phyloP scores from a whole-genome alignment of 2,797 vertebrate species.

The Phyllotis vaccarum region DNA sequence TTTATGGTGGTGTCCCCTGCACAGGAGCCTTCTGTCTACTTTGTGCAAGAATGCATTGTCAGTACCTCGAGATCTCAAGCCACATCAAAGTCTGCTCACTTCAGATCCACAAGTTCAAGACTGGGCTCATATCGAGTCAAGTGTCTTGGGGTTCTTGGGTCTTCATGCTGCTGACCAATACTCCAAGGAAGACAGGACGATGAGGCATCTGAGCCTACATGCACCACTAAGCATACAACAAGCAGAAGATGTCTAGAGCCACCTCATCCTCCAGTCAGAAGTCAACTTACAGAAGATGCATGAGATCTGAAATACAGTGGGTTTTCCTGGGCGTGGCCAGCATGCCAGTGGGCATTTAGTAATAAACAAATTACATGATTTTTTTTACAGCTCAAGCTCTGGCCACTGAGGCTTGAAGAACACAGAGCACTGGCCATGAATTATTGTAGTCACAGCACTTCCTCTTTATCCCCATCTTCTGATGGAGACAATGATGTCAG shows the following conservation, averaged over 20 bases:
- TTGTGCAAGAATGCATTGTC: not conserved
- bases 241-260: not conserved
- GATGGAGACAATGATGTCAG: not conserved
- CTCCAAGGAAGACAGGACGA: too few relatives aligned
- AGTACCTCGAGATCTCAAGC: not conserved
- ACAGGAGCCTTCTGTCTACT: not conserved
- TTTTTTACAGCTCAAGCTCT: not conserved
- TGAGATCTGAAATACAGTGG: not conserved
- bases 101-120: not conserved
- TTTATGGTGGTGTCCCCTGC: not conserved
- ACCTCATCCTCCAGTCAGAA: not conserved
- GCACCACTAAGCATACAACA: not conserved
- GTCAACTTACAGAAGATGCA: not conserved
- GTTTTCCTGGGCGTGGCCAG: not conserved
- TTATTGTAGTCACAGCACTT: not conserved
- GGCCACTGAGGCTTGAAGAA: not conserved
- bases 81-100: not conserved
- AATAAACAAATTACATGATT: not conserved
- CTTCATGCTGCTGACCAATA: not conserved
- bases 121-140: not conserved
- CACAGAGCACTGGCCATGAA: not conserved
- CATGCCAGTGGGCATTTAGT: not conserved
- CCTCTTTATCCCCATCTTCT: not conserved
- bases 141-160: not conserved
- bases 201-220: not conserved